A percentile compares a stretch with the other conserved stretches of the same genome.
These are phyloP conservation scores for Aeoliscus strigatus DNA, from an alignment of 2,797 vertebrate species.

Conservation along the genomic window DNA sequence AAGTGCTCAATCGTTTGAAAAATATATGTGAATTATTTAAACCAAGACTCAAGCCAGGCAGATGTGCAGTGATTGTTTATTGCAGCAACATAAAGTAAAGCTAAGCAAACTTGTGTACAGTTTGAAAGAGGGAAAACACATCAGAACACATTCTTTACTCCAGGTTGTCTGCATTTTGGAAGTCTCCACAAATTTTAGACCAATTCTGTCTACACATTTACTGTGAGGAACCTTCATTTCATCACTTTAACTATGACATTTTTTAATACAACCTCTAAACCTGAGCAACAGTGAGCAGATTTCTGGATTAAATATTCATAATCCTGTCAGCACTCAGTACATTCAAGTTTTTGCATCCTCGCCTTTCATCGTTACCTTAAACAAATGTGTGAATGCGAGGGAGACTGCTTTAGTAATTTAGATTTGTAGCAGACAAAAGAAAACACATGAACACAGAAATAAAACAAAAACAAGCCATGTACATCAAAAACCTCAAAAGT, in stretches of 20 bases:
- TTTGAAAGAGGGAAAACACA: conserved; percentile 2
- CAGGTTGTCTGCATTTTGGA: background rate
- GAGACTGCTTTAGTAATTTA: conserved; percentile 26
- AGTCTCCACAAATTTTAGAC: background rate
- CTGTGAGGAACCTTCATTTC: no score
- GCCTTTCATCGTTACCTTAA: conserved; percentile 6
- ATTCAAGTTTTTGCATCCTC: background rate
- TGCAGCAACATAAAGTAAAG: conserved; percentile 45
- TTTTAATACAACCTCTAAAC: no score
- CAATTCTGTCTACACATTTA: background rate
- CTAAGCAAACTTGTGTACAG: conserved; percentile 25
- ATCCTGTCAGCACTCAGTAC: background rate
- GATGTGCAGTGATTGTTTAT: conserved; percentile 63
- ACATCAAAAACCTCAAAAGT: conserved; percentile 11
- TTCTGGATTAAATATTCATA: no score
- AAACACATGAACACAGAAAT: conserved; percentile 1
- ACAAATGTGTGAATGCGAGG: conserved; percentile 1
- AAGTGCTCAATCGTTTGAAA: no score
- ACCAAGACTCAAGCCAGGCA: no score
- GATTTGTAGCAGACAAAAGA: conserved; percentile 21
- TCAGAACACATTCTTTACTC: background rate
- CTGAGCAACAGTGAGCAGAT: no score
- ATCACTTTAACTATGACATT: no score
- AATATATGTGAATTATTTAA: no score
- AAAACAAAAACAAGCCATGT: conserved; percentile 24